Evolutionary conservation across 2,797 vertebrate genomes (phyloP).

Genomic region (Paramormyrops hopkinsi): DNA sequence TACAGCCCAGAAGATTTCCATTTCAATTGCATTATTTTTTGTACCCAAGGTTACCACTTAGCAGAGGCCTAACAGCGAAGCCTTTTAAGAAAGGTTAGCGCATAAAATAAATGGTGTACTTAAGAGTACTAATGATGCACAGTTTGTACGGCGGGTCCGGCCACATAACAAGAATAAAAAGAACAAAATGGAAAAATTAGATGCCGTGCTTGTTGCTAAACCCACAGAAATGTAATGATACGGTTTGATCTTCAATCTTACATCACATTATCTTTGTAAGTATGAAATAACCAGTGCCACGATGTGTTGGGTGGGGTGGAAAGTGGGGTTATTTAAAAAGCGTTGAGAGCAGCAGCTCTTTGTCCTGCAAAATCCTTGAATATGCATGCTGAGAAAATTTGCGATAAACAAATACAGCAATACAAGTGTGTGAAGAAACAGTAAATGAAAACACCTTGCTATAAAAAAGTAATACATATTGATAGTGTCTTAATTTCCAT

Average conservation of each 20-base stretch:
- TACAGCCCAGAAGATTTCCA: not conserved
- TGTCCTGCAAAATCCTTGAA: not conserved
- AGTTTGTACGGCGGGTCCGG: not conserved
- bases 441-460: not conserved
- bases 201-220: not conserved
- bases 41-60: not conserved
- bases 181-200: slow-evolving; percentile 13
- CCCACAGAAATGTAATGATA: not conserved
- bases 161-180: not conserved
- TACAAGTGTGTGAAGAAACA: not conserved
- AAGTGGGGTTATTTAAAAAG: not conserved
- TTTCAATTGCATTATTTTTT: not conserved
- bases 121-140: not conserved
- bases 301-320: not conserved
- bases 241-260: not conserved
- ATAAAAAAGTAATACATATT: not conserved
- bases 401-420: not conserved
- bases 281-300: not conserved
- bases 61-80: not conserved
- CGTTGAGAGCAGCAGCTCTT: not conserved
- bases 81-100: not conserved
- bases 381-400: not conserved
- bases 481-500: not conserved
- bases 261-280: not conserved
- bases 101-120: not conserved